A percentile compares a stretch with the other conserved stretches of the same genome.
Evolutionary conservation across 2,113 vertebrate species (phyloP).

Genomic region (Peucedramus taeniatus): DNA sequence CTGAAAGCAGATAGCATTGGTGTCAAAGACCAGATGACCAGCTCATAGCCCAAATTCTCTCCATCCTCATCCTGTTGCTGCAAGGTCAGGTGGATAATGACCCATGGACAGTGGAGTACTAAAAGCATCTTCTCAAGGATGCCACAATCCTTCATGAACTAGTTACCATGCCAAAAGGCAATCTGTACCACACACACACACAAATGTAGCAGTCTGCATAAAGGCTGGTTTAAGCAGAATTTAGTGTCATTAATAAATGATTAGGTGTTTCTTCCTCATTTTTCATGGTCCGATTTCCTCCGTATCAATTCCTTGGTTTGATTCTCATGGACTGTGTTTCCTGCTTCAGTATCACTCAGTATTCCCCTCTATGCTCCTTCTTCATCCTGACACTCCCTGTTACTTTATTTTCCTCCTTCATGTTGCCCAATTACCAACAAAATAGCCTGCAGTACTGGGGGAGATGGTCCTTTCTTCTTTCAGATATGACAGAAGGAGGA

Average conservation of each 20-base stretch:
- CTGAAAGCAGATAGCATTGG: neutral
- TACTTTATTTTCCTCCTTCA: neutral
- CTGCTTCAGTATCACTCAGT: neutral
- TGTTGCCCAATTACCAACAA: neutral
- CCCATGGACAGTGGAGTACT: neutral
- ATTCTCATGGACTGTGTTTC: neutral
- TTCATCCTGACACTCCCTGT: neutral
- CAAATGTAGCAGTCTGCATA: neutral
- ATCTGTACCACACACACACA: neutral
- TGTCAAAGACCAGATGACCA: neutral
- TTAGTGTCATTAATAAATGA: neutral
- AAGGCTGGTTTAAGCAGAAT: neutral
- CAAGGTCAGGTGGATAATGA: neutral
- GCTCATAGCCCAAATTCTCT: neutral
- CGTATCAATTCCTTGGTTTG: neutral
- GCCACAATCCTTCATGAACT: neutral
- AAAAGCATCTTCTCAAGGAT: neutral
- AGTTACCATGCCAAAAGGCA: neutral
- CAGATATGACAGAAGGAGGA: neutral
- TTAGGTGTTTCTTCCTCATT: neutral
- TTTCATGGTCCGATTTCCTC: neutral
- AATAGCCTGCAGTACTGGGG: neutral
- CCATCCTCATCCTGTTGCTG: neutral
- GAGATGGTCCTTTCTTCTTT: neutral
- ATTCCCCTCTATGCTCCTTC: neutral